Evolutionary conservation across 2,113 vertebrate genomes (phyloP), one percentile per base, ranked within the genome.

Genomic region (Brachionichthys hirsutus): DNA sequence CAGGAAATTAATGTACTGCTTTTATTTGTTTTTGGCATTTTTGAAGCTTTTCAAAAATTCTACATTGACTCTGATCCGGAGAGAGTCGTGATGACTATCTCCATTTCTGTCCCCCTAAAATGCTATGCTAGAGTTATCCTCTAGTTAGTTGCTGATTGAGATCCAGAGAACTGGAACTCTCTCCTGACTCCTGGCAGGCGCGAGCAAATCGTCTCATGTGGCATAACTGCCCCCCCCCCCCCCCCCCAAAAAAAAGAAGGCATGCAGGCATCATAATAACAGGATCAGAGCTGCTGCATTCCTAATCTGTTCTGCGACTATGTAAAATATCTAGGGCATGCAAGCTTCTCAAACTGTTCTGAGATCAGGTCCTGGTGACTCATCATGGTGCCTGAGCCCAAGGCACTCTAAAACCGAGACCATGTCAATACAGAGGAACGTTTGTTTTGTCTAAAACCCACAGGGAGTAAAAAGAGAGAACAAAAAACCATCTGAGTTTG

Each of bases 301-400:
- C 63, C 54, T 71, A 83, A 83, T 85, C 64, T 73, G 38, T 57
- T 75, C 69, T 53, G 80, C 46, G 65, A 77, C 53, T 56, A 22
- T 71, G 40, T 81, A 72, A 84, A 85, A 75, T 83, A 87, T 85
- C 70, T 76, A 66, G 62, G 56, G 17, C 57, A 59, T 51, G 34
- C 43, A 43, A 60, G 57, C 64, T 59, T 54, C 57, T 77, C 53
- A 63, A 81, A 70, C 77, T 77, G 65, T 53, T 63, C 64, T 68
- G 15, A 75, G 75, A 84, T 79, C 77, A 47, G 70, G 48, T 64
- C 62, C 20, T 50, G 22, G 72, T 80, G 83, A 91, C 54, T 80
- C 82, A 75, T 70, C 8, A 12, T 1, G 11, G 72, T n/a, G 46
- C 61, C 18, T 41, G 38, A 65, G 70, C 65, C 57, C 18, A 1